These are phyloP conservation scores for Bicyclus anynana DNA, from an alignment of 1,140 invertebrate species.

Conservation along the genomic window DNA sequence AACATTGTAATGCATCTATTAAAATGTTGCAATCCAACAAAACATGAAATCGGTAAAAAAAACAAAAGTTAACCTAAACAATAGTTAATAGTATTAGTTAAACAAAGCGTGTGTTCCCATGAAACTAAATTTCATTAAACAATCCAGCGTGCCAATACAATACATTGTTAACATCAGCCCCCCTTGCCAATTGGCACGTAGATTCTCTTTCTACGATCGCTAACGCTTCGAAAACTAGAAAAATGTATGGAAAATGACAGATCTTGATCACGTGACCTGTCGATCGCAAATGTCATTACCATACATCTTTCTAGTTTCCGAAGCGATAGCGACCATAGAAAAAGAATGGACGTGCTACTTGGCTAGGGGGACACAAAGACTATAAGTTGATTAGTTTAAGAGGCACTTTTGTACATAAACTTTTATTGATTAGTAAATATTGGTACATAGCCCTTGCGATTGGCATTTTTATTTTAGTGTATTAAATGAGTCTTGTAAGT, in stretches of 20 bases:
- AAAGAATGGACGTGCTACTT: too few relatives aligned
- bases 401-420: background rate
- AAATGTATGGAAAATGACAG: too few relatives aligned
- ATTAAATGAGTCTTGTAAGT: background rate
- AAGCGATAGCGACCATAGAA: too few relatives aligned
- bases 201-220: too few relatives aligned
- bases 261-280: too few relatives aligned
- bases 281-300: too few relatives aligned
- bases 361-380: too few relatives aligned
- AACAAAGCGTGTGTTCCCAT: constrained; percentile 29
- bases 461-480: background rate
- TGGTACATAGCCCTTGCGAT: background rate
- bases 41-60: constrained; percentile 17
- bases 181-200: too few relatives aligned
- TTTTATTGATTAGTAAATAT: background rate
- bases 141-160: constrained; percentile 17
- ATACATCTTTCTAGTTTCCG: too few relatives aligned
- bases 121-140: constrained; percentile 21
- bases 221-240: too few relatives aligned
- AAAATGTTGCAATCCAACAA: constrained; percentile 19
- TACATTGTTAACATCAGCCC: constrained; percentile 6
- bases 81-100: constrained; percentile 28
- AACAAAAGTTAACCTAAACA: constrained; percentile 16
- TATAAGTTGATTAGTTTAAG: constrained; percentile 11
- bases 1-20: background rate